Conservation (phyloP, 2,888 invertebrate species). For the Drosophila gaucha region DNA sequence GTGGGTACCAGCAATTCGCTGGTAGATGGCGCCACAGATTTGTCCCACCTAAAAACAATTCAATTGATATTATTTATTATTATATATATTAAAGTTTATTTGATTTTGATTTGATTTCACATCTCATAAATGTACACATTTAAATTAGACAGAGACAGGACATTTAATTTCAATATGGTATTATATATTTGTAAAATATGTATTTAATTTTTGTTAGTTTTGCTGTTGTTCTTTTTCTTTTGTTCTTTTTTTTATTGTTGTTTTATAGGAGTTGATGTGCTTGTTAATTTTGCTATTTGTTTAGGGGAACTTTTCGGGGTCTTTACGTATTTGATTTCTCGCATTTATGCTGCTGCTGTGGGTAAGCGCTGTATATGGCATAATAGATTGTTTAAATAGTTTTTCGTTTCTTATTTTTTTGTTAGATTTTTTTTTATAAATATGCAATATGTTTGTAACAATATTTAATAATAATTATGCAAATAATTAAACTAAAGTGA, state of each 20-base stretch:
- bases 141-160: constrained; percentile 77
- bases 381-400: constrained; percentile 65
- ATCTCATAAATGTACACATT: constrained; percentile 74
- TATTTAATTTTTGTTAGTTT: constrained; percentile 50
- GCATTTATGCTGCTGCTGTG: constrained; percentile 45
- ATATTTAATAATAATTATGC: constrained; percentile 73
- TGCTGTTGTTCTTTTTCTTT: constrained; percentile 26
- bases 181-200: constrained; percentile 41
- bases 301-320: constrained; percentile 10
- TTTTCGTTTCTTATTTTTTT: not conserved
- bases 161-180: constrained; percentile 59
- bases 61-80: constrained; percentile 13
- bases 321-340: constrained; percentile 65
- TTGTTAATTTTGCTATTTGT: constrained; percentile 49
- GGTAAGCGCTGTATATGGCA: constrained; percentile 69
- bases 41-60: not conserved
- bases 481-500: constrained; percentile 80
- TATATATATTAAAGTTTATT: constrained; percentile 38
- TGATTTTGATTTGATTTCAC: constrained; percentile 75
- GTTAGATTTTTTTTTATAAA: constrained; percentile 55
- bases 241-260: constrained; percentile 27
- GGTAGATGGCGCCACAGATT: not conserved
- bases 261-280: constrained; percentile 27
- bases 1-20: no score
- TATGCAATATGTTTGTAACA: constrained; percentile 77